Evolutionary conservation across 2,113 vertebrate genomes (phyloP).

Genomic region (Halichoeres trimaculatus): DNA sequence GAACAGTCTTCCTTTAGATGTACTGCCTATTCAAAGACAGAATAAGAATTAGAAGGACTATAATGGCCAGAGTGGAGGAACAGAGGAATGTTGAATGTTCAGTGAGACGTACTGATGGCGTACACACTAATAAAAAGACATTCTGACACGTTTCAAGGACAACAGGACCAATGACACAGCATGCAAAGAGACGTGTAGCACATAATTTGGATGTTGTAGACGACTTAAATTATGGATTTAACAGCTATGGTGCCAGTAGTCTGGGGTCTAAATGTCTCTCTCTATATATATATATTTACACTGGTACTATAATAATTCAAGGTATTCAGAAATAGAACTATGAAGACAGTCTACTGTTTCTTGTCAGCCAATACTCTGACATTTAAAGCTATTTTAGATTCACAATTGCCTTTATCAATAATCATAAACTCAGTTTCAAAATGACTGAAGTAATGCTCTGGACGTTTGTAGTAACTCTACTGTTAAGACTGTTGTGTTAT

Average conservation of each 20-base stretch:
- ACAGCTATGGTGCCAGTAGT: slow-evolving; percentile 26
- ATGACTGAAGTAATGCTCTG: too few species aligned
- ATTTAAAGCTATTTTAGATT: not conserved
- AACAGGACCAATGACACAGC: not conserved
- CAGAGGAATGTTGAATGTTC: slow-evolving; percentile 21
- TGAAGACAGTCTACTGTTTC: slow-evolving; percentile 11
- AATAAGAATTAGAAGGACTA: slow-evolving; percentile 34
- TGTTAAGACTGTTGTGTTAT: too few species aligned
- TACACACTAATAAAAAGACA: slow-evolving; percentile 33
- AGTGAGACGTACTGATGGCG: slow-evolving; percentile 20
- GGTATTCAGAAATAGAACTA: slow-evolving; percentile 25
- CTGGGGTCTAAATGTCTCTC: slow-evolving; percentile 34
- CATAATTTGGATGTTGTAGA: slow-evolving; percentile 31
- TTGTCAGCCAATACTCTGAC: slow-evolving; percentile 32
- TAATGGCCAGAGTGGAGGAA: slow-evolving; percentile 24
- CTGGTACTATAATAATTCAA: too few species aligned
- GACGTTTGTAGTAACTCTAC: too few species aligned
- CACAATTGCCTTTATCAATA: too few species aligned
- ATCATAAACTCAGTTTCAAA: too few species aligned
- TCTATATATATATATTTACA: slow-evolving; percentile 20
- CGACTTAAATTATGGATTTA: slow-evolving; percentile 40
- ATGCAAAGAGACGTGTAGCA: slow-evolving; percentile 10
- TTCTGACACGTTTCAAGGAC: slow-evolving; percentile 46
- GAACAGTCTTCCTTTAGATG: slow-evolving; percentile 35
- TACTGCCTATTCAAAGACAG: slow-evolving; percentile 27